Base-by-base conservation (phyloP, 2,797 vertebrate genomes). In the Merluccius polli region DNA sequence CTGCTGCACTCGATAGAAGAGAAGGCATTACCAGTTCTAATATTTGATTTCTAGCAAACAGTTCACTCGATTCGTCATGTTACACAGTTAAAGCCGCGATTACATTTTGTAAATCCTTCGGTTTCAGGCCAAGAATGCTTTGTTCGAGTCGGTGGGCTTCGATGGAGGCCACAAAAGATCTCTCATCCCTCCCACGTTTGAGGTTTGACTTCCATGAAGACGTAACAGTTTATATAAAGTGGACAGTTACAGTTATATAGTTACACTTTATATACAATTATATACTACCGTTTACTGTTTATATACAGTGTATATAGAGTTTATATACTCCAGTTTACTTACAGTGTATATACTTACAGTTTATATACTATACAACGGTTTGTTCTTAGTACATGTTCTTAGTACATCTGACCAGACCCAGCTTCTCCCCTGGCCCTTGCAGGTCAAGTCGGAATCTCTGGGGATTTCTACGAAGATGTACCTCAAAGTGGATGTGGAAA, bases 401-500 rank as follows among this genome's bases (percentile, higher is more conserved):
- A 30, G 11, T 73, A 71, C 15, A 36, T 74, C 15, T 78, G 31
- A 71, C 36, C 44, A 33, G 21, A 16, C 24, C 68, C 11, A 0
- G 1, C 72, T 83, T 68, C 72, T 32, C 78, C 80, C 89, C 87
- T 75, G 27, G 41, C 78, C 80, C 90, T 87, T 7, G 21, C 80
- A 99, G 98, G 97, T 98, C 38, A 99, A 98, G 92, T 92, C 93
- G 33, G 97, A 99, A 82, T 95, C 92, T 73, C 88, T 98, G 30
- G 96, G 95, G 31, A 97, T 99, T 84, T 90, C 95, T 77, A 95
- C 92, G 76, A 99, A 98, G 92, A 93, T 96, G 83, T 94, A 95
- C 77, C 95, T 99, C 79, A 98, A 98, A 85, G 98, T 99, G 7
- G 97, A 99, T n/a, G 95, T 99, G 41, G 97, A 99, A 90, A 91